Conservation (phyloP, 2,888 invertebrate species). For the Lycocerus yunnanus region DNA sequence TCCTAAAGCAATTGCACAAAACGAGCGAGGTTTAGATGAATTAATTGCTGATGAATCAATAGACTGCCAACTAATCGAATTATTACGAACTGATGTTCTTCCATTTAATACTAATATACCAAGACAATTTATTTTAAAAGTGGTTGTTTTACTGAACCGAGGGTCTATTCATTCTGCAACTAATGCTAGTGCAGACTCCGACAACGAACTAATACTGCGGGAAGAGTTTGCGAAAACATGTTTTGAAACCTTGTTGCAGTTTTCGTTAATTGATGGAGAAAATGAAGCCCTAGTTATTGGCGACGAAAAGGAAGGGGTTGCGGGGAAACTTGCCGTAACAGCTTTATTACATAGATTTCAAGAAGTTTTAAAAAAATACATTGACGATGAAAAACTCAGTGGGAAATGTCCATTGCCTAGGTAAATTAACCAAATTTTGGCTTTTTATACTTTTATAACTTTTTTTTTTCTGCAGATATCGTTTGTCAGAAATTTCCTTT, state of each 20-base stretch:
- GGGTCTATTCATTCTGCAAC: slow-evolving; percentile 83
- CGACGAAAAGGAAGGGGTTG: slow-evolving; percentile 63
- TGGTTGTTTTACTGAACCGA: slow-evolving; percentile 82
- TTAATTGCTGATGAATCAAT: slow-evolving; percentile 74
- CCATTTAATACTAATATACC: slow-evolving; percentile 80
- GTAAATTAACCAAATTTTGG: slow-evolving; percentile 53
- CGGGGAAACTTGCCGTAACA: slow-evolving; percentile 84
- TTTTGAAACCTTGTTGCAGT: slow-evolving; percentile 93
- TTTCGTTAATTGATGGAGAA: slow-evolving; percentile 81
- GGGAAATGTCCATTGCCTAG: slow-evolving; percentile 86
- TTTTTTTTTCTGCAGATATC: slow-evolving; percentile 67
- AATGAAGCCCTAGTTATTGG: slow-evolving; percentile 53
- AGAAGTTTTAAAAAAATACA: slow-evolving; percentile 87
- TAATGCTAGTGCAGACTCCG: slow-evolving; percentile 71
- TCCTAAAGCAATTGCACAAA: slow-evolving; percentile 65
- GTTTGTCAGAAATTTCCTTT: slow-evolving; percentile 94
- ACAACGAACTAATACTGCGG: slow-evolving; percentile 78
- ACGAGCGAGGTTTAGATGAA: slow-evolving; percentile 64
- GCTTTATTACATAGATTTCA: slow-evolving; percentile 90
- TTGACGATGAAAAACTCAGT: slow-evolving; percentile 80
- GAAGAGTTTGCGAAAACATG: slow-evolving; percentile 97
- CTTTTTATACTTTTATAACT: not conserved
- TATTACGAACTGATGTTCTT: slow-evolving; percentile 79
- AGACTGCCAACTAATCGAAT: slow-evolving; percentile 80
- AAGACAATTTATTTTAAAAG: slow-evolving; percentile 79